These are phyloP conservation scores for Serrognathus titanus DNA, from an alignment of 2,888 invertebrate genomes.

Conservation along the genomic window DNA sequence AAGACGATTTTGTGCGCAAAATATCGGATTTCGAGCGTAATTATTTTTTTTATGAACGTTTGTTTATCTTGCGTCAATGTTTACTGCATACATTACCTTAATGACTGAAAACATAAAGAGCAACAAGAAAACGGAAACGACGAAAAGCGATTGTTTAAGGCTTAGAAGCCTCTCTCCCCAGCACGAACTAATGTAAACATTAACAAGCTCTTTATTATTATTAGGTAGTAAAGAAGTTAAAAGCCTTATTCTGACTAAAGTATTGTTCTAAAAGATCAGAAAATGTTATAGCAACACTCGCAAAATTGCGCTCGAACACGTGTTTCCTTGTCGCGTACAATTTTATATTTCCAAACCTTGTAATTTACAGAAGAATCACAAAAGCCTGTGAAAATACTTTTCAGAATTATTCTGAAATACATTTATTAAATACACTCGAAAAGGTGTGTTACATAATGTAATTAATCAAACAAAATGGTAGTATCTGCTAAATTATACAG, in stretches of 20 bases:
- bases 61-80: too few relatives aligned
- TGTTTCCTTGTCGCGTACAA: conserved; percentile 17
- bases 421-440: too few relatives aligned
- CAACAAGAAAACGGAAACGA: neutral
- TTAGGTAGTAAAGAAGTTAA: conserved; percentile 15
- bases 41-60: too few relatives aligned
- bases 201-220: conserved; percentile 17
- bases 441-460: too few relatives aligned
- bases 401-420: too few relatives aligned
- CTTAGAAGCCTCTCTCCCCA: neutral
- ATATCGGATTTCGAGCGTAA: too few relatives aligned
- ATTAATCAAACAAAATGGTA: neutral
- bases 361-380: conserved; percentile 22
- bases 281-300: conserved; percentile 16
- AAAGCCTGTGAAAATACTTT: neutral
- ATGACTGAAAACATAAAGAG: neutral
- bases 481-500: too few relatives aligned
- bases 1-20: too few relatives aligned
- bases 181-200: conserved; percentile 7
- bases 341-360: conserved; percentile 21
- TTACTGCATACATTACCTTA: neutral
- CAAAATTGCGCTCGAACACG: conserved; percentile 16
- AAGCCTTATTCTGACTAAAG: conserved; percentile 9
- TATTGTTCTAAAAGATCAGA: conserved; percentile 19
- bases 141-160: neutral